Base-by-base conservation (phyloP, 2,888 invertebrate genomes). In the Osmoderma eremita region DNA sequence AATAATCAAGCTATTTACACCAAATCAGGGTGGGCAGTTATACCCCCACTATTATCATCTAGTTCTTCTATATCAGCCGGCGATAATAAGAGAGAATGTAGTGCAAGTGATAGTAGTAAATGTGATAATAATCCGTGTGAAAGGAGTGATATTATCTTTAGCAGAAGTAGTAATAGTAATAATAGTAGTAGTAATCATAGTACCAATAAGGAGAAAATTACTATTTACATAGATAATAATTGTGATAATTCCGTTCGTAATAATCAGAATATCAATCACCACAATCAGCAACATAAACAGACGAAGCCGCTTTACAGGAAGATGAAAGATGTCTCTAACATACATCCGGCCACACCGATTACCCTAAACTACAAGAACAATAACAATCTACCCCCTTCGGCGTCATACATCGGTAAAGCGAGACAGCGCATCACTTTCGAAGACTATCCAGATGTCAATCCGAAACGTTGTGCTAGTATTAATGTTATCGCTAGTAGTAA, bases 111-210 rank as follows among this genome's bases (percentile, higher is more conserved):
- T 71, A 73, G 74, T 77, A 74, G 76, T 76, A 76, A 72, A 75
- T 75, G 77, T 81, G 81, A 81, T 81, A 30, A 30, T 30, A 75
- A 73, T 70, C 69, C 62, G 70, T 75, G 80, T 77, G 79, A 78
- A 77, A 79, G 72, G 72, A 74, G 81, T 82, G 81, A 82, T 82
- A 82, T 75, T 76, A 78, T 75, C 45, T 61, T 45, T 61, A 61
- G 17, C 30, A 30, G 30, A 30, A 30, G 18, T 53, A 53, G 18
- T 50, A 13, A 10, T 53, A 53, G 36, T 53, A 38, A 18, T 42
- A 15, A 3, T 10, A 41, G n/a, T 53, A 53, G 36, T 36, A 53
- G 2, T 81, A n/a, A n/a, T n/a, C n/a, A n/a, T n/a, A 81, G 78
- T 79, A 30, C 30, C 30, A 75, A 75, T 81, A 82, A 76, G 77